Evolutionary conservation across 2,888 invertebrate genomes (phyloP), one percentile per base, ranked within the genome.

Genomic region (Baronia brevicornis): DNA sequence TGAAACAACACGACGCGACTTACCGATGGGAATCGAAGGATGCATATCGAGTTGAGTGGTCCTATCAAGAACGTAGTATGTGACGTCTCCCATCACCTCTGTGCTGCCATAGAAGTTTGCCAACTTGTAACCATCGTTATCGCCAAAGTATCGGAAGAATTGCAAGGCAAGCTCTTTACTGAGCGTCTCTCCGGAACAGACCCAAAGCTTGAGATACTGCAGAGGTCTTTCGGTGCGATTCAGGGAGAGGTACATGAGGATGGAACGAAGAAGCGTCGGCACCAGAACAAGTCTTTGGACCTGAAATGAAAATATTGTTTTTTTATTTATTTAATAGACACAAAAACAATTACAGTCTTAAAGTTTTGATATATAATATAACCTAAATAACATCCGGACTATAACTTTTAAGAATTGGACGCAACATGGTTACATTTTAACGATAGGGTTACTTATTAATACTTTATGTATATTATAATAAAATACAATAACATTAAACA

Each of bases 101-200:
- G 96, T 95, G 44, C 95, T 94, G 0, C 96, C 96, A 54, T 95
- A 96, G 59, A 95, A 95, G 61, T 96, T 96, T 30, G 93, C 94
- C 20, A 96, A 71, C 7, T 86, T 82, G 40, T 91, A 90, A 1
- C 71, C 75, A 1, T 79, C 70, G 5, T 87, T 85, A 33, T 86
- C 86, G n/a, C 87, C 82, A 43, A 94, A 94, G 43, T 90, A 88
- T 17, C 87, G 80, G 64, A 94, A 94, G 78, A 95, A 96, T 49
- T 91, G 88, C 19, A 86, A 73, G 0, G 92, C 92, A 15, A 95
- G 67, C 0, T 90, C 85, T 3, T 89, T 86, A 6, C 90, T 86
- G 1, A 96, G 82, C 0, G 91, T 89, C 65, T 96, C 96, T 0
- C 96, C 96, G 1, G 95, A 95, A 54, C 95, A 94, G 6, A 96